These are phyloP conservation scores for Pherbina coryleti DNA, from an alignment of 2,888 invertebrate species.

Conservation along the genomic window DNA sequence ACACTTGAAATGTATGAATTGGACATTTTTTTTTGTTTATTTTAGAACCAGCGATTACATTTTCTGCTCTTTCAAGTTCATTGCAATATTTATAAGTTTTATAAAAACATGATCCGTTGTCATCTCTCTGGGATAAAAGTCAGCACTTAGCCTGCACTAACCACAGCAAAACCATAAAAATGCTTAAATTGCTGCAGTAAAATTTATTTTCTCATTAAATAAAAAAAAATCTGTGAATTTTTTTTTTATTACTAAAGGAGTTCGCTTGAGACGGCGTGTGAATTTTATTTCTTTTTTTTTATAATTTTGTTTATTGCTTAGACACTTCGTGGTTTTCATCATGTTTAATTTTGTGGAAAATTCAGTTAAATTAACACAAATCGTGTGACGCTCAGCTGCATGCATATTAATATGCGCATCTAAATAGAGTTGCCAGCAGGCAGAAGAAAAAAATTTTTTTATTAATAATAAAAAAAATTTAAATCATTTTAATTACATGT, in stretches of 20 bases:
- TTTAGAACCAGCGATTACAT: background rate
- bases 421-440: background rate
- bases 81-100: background rate
- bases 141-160: background rate
- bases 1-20: too few species aligned
- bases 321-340: background rate
- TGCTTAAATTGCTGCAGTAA: background rate
- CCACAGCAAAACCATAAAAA: slow-evolving; percentile 13
- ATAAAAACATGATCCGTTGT: background rate
- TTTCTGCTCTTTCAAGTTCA: too few species aligned
- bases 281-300: background rate
- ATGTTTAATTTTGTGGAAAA: slow-evolving; percentile 11
- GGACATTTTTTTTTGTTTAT: background rate
- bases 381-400: slow-evolving; percentile 9
- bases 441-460: too few species aligned
- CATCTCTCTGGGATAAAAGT: background rate
- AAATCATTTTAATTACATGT: too few species aligned
- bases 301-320: background rate
- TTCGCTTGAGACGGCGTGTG: background rate
- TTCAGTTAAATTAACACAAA: background rate
- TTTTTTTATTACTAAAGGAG: background rate
- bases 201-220: slow-evolving; percentile 6
- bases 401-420: background rate
- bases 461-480: background rate
- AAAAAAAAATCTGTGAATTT: background rate